Base-by-base conservation (phyloP, 1,140 invertebrate species). In the Atopsyche davidsoni region DNA sequence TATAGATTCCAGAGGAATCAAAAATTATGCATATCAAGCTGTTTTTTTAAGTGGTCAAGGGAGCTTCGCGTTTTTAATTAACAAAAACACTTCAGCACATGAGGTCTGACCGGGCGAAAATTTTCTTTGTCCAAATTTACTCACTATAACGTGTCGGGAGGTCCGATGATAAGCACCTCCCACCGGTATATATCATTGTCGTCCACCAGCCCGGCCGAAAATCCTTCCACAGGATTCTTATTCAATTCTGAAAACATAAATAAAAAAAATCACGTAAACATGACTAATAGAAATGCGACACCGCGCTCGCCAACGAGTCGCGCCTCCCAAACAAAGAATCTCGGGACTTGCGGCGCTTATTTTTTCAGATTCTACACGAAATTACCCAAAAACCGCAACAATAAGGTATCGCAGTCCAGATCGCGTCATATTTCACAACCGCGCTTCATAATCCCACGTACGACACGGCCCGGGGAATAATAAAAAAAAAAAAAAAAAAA, bases 121-220 rank as follows among this genome's bases (percentile, higher is more conserved):
- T 39, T 39, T 39, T 16, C 18, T 11, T 17, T 17, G 36, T 17
- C 14, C 10, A 10, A 21, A 2, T 10, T 60, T 69, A 86, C 89
- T 86, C 82, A 96, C 92, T 96, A 98, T 61, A 96, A 78, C 58
- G 96, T 98, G 74, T 98, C 95, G 68, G 94, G 93, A 69, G 96
- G 96, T 64, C 96, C 96, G 77, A 98, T 97, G 71, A 99, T 97
- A 55, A 98, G 83, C 59, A 98, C 94, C 84, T 98, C 95, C 96
- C 96, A 99, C 79, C 87, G 86, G 75, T 96, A 98, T 72, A 98
- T 96, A 74, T 99, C 95, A 85, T 94, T 90, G 79, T 99, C 96
- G 79, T 98, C 94, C 75, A 98, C 93, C 57, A 98, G 80, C 60
- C 96, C 96, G 72, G 96, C 96, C 72, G 95, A 98, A 82, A 99